Evolutionary conservation across 1,140 invertebrate genomes (phyloP), one percentile per base, ranked within the genome.

Genomic region (Andricus grossulariae): DNA sequence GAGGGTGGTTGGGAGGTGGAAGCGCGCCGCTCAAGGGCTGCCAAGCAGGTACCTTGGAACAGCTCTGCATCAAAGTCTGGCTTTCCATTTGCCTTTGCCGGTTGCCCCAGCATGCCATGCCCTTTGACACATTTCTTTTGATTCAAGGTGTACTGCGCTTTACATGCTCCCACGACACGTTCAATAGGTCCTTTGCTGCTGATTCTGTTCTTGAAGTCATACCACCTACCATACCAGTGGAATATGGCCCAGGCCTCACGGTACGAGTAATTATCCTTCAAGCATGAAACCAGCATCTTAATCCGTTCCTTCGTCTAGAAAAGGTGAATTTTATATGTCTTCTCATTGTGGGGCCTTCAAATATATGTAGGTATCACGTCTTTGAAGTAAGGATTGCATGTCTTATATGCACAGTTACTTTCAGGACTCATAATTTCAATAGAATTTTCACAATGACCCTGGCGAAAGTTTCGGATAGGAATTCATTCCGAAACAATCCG

Each of bases 121-220:
- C 80, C 86, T 87, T 87, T 87, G 86, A 87, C 83, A 82, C 82
- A 85, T 86, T 87, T 83, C 85, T 86, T 87, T 88, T 87, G 82
- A 87, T 87, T 87, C 81, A 80, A 86, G 86, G 79, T 79, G 80
- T 78, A 76, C 79, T 77, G 73, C 79, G 78, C 76, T 85, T 83
- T 82, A 73, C 39, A 45, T 73, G 60, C 70, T 77, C 66, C 74
- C 75, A 76, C 60, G 60, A 66, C 60, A 66, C 60, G 39, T 66
- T 66, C 60, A 66, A 66, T 66, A 66, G 60, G 60, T 66, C 60
- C 60, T 66, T 66, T 66, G 60, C 60, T 66, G 60, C 39, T 66
- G 25, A 66, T 66, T 66, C 60, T 39, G 60, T 66, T 66, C 60
- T 66, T 66, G 32, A 66, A 66, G 32, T 66, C 25, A 66, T 66